phyloP scores from a whole-genome alignment of 2,888 invertebrate genomes.

The Agrochola circellaris region DNA sequence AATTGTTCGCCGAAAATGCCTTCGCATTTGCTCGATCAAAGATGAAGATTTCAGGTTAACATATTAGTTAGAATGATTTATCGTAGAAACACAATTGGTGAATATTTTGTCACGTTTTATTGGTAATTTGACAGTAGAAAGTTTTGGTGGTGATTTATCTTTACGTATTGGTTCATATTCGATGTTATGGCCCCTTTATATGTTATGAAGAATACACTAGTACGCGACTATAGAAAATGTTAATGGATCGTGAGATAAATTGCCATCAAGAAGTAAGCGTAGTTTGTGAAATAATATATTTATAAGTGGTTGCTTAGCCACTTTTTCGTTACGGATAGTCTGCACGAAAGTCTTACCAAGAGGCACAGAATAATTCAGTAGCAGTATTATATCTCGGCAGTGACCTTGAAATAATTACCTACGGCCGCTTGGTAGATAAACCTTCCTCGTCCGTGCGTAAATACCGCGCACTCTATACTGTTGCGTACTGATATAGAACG shows the following conservation, averaged over 20 bases:
- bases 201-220: background rate
- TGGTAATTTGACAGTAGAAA: background rate
- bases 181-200: conserved; percentile 17
- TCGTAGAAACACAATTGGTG: background rate
- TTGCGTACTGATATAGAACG: no score
- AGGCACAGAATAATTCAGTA: no score
- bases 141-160: background rate
- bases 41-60: background rate
- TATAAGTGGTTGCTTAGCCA: no score
- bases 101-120: background rate
- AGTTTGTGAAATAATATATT: background rate
- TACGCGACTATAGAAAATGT: background rate
- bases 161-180: background rate
- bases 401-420: no score
- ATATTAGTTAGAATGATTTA: conserved; percentile 8
- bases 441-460: no score
- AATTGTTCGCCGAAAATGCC: background rate
- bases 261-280: background rate
- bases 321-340: background rate
- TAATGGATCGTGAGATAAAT: conserved; percentile 11
- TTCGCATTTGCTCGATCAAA: conserved; percentile 18
- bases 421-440: no score
- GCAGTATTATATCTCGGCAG: no score
- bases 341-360: background rate
- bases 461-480: no score